Percentiles rank a stretch among this genome's conserved stretches.
Evolutionary conservation across 2,113 vertebrate genomes (phyloP).

Genomic region (Merops nubicus): DNA sequence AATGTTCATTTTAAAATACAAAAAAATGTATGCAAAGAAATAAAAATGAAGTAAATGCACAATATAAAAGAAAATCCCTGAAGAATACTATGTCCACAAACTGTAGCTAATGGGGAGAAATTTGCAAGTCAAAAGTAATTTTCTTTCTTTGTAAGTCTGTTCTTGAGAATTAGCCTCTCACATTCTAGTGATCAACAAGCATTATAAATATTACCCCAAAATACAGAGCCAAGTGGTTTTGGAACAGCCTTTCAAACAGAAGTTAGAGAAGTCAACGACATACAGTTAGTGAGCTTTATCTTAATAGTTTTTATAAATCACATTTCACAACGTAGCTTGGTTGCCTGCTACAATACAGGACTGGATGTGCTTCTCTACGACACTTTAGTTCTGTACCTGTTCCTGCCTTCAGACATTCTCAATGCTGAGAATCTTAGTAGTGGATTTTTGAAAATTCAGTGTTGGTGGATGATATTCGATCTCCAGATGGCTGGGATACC

Average conservation of each 20-base stretch:
- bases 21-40: neutral
- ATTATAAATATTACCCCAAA: conserved; percentile 52
- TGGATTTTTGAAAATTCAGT: neutral
- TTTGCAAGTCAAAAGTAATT: conserved; percentile 64
- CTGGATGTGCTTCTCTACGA: neutral
- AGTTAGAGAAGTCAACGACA: conserved; percentile 10
- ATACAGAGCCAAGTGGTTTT: conserved; percentile 33
- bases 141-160: conserved; percentile 45
- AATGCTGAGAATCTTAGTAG: neutral
- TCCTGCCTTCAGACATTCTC: neutral
- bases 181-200: conserved; percentile 45
- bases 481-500: neutral
- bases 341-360: neutral
- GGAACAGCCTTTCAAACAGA: conserved; percentile 30
- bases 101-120: conserved; percentile 43
- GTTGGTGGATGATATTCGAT: neutral
- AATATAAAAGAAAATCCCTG: conserved; percentile 28
- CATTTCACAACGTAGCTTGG: neutral
- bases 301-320: conserved; percentile 9
- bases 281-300: neutral
- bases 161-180: conserved; percentile 48
- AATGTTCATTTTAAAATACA: conserved; percentile 3
- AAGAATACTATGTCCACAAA: conserved; percentile 26
- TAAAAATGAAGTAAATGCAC: neutral
- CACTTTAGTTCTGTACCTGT: neutral